Percentiles rank a stretch among this genome's conserved stretches.
Conservation (phyloP, 2,113 vertebrate genomes). For the Heterotilapia buettikoferi region DNA sequence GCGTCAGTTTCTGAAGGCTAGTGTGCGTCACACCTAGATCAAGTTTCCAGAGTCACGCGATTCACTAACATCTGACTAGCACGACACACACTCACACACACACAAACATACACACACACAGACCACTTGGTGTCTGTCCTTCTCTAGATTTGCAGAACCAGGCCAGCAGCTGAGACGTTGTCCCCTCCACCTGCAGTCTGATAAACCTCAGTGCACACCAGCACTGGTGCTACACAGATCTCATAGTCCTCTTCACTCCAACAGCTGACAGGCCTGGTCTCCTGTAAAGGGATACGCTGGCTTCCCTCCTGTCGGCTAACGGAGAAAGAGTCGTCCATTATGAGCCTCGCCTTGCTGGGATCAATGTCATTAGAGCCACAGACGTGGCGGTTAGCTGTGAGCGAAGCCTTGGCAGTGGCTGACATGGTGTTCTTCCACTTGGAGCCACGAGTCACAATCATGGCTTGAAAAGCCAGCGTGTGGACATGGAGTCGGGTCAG, state of each 20-base stretch:
- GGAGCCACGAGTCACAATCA: conserved; percentile 73
- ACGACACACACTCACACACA: neutral
- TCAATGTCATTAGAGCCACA: conserved; percentile 79
- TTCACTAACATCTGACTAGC: neutral
- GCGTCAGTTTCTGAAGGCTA: neutral
- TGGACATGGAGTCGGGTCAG: conserved; percentile 79
- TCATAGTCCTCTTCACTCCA: conserved; percentile 77
- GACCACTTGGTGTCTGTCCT: neutral
- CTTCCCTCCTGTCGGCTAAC: conserved; percentile 74
- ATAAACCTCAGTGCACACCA: conserved; percentile 82
- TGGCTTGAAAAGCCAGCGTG: conserved; percentile 81
- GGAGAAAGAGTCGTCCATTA: conserved; percentile 83
- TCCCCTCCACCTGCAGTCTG: conserved; percentile 82
- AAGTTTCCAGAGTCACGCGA: neutral
- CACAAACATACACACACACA: neutral
- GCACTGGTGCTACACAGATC: conserved; percentile 79
- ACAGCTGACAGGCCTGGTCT: conserved; percentile 76
- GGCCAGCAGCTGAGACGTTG: conserved; percentile 80
- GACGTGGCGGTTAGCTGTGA: conserved; percentile 81
- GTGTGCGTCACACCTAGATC: conserved; percentile 2
- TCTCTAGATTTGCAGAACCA: conserved; percentile 77
- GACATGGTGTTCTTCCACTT: conserved; percentile 85
- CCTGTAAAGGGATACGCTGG: conserved; percentile 72
- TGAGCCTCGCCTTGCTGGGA: conserved; percentile 76
- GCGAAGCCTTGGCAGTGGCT: conserved; percentile 79